Conservation (phyloP, 2,888 invertebrate genomes). For the Agriopis marginaria region DNA sequence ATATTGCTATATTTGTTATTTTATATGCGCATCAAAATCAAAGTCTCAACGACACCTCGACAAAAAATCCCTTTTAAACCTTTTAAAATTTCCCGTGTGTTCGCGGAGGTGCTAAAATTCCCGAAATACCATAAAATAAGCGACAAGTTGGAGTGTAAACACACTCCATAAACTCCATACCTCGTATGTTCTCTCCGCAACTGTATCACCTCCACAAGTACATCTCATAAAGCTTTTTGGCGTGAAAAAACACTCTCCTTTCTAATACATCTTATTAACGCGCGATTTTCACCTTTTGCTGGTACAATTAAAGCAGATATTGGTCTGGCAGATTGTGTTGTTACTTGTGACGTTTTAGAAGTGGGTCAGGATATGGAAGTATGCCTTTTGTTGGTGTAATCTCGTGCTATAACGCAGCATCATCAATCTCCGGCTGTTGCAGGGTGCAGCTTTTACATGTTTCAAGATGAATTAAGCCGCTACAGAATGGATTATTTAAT, state of each 20-base stretch:
- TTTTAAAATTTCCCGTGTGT: conserved; percentile 8
- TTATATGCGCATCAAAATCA: neutral
- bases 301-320: neutral
- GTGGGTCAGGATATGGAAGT: conserved; percentile 26
- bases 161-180: conserved; percentile 27
- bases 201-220: conserved; percentile 28
- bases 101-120: conserved; percentile 9
- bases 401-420: conserved; percentile 43
- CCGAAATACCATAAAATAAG: conserved; percentile 21
- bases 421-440: conserved; percentile 42
- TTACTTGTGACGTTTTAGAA: conserved; percentile 7
- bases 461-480: conserved; percentile 21
- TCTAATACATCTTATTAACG: conserved; percentile 22
- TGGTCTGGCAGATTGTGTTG: neutral
- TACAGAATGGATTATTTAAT: conserved; percentile 26
- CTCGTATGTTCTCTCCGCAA: conserved; percentile 17
- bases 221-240: conserved; percentile 32
- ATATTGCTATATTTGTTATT: neutral
- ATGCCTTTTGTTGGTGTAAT: conserved; percentile 42
- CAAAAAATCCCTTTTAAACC: too few species aligned
- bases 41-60: neutral
- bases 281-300: conserved; percentile 5
- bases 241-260: conserved; percentile 26
- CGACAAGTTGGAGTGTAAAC: conserved; percentile 11
- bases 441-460: conserved; percentile 29